These are phyloP conservation scores for Trematocara stigmaticum DNA, from an alignment of 2,113 vertebrate genomes.

Conservation along the genomic window DNA sequence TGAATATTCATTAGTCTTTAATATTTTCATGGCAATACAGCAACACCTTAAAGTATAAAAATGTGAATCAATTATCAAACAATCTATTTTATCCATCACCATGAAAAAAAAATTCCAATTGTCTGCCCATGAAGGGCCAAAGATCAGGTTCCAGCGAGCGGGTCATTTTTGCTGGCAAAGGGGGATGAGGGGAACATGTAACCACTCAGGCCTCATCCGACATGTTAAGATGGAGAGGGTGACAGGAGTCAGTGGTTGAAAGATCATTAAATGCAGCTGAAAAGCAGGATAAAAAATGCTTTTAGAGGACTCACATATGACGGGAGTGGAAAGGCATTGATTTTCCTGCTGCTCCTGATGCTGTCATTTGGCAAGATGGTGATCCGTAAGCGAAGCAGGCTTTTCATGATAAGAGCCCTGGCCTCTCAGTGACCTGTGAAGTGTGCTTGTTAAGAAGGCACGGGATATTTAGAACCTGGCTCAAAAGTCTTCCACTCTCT, in stretches of 20 bases:
- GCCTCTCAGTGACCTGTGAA: constrained; percentile 39
- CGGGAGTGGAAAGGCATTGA: constrained; percentile 37
- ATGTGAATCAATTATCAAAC: neutral
- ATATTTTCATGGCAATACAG: neutral
- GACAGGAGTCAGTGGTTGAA: constrained; percentile 48
- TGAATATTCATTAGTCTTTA: neutral
- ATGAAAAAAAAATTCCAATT: neutral
- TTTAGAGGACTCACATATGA: constrained; percentile 27
- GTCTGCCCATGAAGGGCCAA: neutral
- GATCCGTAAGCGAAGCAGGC: constrained; percentile 18
- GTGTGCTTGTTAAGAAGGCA: constrained; percentile 22
- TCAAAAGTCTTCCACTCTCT: neutral
- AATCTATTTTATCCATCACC: neutral
- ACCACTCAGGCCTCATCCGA: constrained; percentile 40
- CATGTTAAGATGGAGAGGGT: constrained; percentile 41
- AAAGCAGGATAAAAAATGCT: constrained; percentile 49
- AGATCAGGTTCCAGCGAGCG: neutral
- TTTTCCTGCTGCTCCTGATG: constrained; percentile 35
- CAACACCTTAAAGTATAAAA: neutral
- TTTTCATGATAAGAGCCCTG: constrained; percentile 32
- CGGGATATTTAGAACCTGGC: constrained; percentile 9
- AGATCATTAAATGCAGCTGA: constrained; percentile 58
- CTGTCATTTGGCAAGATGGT: constrained; percentile 38
- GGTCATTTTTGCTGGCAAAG: neutral
- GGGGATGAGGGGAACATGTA: neutral